Evolutionary conservation across 2,797 vertebrate genomes (phyloP).

Genomic region (Amphiprion clarkii): DNA sequence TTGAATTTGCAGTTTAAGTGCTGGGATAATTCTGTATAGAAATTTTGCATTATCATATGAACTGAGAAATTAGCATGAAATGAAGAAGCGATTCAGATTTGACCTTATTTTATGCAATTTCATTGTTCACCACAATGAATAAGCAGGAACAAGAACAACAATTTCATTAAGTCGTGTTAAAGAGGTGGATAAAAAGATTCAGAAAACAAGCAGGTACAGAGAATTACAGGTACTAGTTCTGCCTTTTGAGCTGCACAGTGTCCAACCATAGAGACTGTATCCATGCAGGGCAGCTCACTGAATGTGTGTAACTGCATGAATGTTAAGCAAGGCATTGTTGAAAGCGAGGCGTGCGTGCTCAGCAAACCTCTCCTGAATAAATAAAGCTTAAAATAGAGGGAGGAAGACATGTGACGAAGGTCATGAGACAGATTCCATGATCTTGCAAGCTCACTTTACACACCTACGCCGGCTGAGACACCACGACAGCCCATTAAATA

Average conservation of each 20-base stretch:
- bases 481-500: slow-evolving; percentile 68
- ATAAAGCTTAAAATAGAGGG: slow-evolving; percentile 72
- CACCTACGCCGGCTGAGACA: slow-evolving; percentile 56
- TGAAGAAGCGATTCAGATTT: neutral
- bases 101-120: neutral
- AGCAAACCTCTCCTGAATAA: slow-evolving; percentile 71
- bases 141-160: neutral
- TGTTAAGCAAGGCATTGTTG: slow-evolving; percentile 64
- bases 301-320: slow-evolving; percentile 51
- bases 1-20: neutral
- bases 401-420: slow-evolving; percentile 71
- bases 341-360: slow-evolving; percentile 61
- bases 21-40: neutral
- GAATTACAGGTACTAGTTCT: too few relatives aligned
- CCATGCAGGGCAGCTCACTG: slow-evolving; percentile 29
- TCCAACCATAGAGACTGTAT: slow-evolving; percentile 28
- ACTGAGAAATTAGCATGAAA: neutral
- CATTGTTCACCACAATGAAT: neutral
- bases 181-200: slow-evolving; percentile 4
- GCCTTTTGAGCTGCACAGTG: slow-evolving; percentile 6
- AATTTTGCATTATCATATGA: neutral
- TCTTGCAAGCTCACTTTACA: slow-evolving; percentile 70
- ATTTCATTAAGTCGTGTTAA: neutral
- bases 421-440: slow-evolving; percentile 75
- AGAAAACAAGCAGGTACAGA: neutral